Base-by-base conservation (phyloP, 1,140 invertebrate genomes). In the Cherax destructor region DNA sequence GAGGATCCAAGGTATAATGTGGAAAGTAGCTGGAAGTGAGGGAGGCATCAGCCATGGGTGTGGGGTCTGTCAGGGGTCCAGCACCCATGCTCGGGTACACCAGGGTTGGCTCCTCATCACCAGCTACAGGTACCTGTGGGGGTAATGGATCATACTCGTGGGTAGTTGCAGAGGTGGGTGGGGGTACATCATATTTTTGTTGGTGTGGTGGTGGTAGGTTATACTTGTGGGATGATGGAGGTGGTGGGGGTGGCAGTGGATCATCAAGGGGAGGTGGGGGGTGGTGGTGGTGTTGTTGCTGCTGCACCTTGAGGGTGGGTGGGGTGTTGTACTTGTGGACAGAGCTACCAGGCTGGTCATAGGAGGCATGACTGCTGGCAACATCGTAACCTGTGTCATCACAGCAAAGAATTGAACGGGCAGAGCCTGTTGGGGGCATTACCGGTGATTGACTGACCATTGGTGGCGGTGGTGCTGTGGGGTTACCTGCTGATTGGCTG, bases 101-200 rank as follows among this genome's bases (percentile, higher is more conserved):
- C 74, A 91, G 61, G 7, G 72, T 24, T 4, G 80, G 24, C 18
- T 85, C 74, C 16, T 91, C 89, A 5, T 91, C 89, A 6, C 79
- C 80, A 0, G 76, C 83, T 11, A 85, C 89, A 18, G 89, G 89
- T 3, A 91, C 89, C 30, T 91, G 89, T 6, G 89, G 89, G 6
- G 89, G 89, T 16, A 91, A 30, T 3, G 89, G 89, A 47, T 91
- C 89, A 59, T 91, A 91, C 18, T 91, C 89, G 21, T 91, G 89
- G 65, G 79, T 18, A 24, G 81, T 13, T 13, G 77, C 21, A 4
- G 77, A 41, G 9, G 78, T 21, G 59, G 86, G 30, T n/a, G 86
- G 6, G 16, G 86, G 56, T 52, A 50, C 84, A 24, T 86, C 50
- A 18, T 76, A 52, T 11, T 52, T 21, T 21, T 76, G 84, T 13